Evolutionary conservation across 2,113 vertebrate species (phyloP).

Genomic region (Ptychochromis oligacanthus): DNA sequence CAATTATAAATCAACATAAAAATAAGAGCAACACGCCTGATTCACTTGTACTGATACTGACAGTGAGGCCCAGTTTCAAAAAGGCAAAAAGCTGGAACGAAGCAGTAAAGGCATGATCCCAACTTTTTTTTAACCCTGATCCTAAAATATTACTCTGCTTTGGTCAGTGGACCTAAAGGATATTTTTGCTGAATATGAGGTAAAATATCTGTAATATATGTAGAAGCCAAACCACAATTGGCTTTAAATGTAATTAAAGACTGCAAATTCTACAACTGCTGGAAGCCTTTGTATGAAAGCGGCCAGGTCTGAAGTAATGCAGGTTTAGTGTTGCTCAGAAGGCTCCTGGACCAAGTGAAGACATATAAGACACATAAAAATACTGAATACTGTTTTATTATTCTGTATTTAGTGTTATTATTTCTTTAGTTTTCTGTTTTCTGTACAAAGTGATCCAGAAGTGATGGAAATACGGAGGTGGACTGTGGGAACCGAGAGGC

Average conservation of each 20-base stretch:
- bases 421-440: slow-evolving; percentile 9
- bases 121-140: not conserved
- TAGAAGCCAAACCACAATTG: slow-evolving; percentile 58
- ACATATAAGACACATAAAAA: slow-evolving; percentile 23
- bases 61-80: not conserved
- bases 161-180: slow-evolving; percentile 42
- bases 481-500: slow-evolving; percentile 39
- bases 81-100: not conserved
- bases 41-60: too few relatives aligned
- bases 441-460: not conserved
- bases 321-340: slow-evolving; percentile 49
- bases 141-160: slow-evolving; percentile 26
- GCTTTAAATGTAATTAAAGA: slow-evolving; percentile 62
- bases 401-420: not conserved
- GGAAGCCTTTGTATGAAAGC: slow-evolving; percentile 26
- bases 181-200: slow-evolving; percentile 42
- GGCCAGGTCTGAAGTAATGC: slow-evolving; percentile 62
- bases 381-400: not conserved
- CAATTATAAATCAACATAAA: too few relatives aligned
- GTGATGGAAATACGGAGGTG: slow-evolving; percentile 43
- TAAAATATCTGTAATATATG: slow-evolving; percentile 28
- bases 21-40: too few relatives aligned
- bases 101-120: not conserved
- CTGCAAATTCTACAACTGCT: slow-evolving; percentile 55
- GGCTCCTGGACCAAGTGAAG: slow-evolving; percentile 32